Percentiles rank a stretch among this genome's conserved stretches.
These are phyloP conservation scores for Dicerorhinus sumatrensis DNA, from an alignment of 2,113 vertebrate genomes.

Conservation along the genomic window DNA sequence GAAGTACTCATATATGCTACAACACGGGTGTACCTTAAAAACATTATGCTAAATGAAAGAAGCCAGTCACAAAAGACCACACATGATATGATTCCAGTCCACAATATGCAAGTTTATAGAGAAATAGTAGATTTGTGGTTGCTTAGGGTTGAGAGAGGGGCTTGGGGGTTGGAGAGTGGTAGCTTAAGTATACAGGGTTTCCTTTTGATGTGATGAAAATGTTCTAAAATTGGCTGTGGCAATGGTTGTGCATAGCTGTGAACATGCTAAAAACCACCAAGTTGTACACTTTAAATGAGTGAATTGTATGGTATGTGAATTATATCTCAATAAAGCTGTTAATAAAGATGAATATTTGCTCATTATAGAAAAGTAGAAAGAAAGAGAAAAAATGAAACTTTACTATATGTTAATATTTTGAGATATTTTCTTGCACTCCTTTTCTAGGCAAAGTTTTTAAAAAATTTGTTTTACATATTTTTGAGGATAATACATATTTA, in stretches of 20 bases:
- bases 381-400: background rate
- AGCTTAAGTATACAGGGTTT: background rate
- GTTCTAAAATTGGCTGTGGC: background rate
- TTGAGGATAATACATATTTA: background rate
- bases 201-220: background rate
- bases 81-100: background rate
- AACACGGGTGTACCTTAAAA: background rate
- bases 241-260: background rate
- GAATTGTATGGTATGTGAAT: background rate
- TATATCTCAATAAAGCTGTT: background rate
- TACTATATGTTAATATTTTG: background rate
- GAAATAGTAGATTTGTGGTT: background rate
- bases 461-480: background rate
- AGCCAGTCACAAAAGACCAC: background rate
- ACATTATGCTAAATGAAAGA: background rate
- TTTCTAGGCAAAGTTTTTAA: background rate
- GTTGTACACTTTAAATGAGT: background rate
- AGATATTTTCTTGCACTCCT: background rate
- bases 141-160: background rate
- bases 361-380: background rate
- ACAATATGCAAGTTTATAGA: background rate
- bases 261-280: background rate
- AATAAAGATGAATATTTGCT: background rate
- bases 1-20: background rate
- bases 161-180: background rate